These are phyloP conservation scores for Ianthella basta DNA, from an alignment of 37 sponge, comb jelly and placozoan genomes.

Conservation along the genomic window DNA sequence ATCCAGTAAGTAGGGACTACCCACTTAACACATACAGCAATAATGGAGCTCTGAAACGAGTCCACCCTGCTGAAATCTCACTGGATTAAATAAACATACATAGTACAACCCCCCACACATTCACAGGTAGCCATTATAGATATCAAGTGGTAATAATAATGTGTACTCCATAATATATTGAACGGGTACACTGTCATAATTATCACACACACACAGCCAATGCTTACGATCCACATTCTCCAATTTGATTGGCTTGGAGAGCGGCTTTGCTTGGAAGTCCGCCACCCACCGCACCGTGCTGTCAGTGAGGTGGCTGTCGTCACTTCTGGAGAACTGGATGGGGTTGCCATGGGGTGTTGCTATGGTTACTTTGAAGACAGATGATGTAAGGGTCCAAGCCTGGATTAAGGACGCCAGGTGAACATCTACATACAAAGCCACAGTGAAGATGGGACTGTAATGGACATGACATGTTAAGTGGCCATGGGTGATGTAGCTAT, in stretches of 20 bases:
- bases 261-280: constrained; percentile 76
- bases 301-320: constrained; percentile 61
- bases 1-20: too few species aligned
- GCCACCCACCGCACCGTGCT: constrained; percentile 76
- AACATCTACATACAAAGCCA: constrained; percentile 74
- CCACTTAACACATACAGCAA: too few species aligned
- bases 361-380: constrained; percentile 86
- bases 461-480: neutral
- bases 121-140: too few species aligned
- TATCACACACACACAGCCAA: too few species aligned
- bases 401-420: constrained; percentile 85
- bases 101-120: too few species aligned
- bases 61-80: too few species aligned
- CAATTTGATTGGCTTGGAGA: constrained; percentile 70
- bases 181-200: too few species aligned
- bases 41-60: too few species aligned
- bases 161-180: too few species aligned
- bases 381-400: constrained; percentile 81
- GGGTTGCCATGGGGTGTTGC: constrained; percentile 79
- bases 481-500: too few species aligned
- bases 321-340: constrained; percentile 54
- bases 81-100: too few species aligned
- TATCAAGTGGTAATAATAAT: too few species aligned
- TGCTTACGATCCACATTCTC: constrained; percentile 74
- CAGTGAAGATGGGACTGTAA: neutral